Base-by-base conservation (phyloP, 2,888 invertebrate genomes). In the Nemoura dubitans region DNA sequence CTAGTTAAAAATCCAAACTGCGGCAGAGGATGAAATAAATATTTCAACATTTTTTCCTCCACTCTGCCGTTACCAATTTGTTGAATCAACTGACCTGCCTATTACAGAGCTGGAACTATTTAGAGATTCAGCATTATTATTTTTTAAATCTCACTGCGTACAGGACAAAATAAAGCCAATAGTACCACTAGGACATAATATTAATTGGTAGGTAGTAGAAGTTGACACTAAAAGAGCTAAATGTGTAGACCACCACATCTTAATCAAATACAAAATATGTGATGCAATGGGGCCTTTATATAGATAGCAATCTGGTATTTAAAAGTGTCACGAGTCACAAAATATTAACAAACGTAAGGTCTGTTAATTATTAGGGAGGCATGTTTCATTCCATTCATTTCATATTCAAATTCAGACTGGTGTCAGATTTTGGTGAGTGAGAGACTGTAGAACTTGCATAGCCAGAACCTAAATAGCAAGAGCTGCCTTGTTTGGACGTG, bases 401-500 rank as follows among this genome's bases (percentile, higher is more conserved):
- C 76, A 85, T 36, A 26, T 85, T 85, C 76, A 87, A 77, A 42
- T 85, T 87, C 28, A 85, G 85, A 87, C 82, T 82, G 10, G 85
- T 83, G 76, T 87, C 87, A 29, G 87, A 85, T 76, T 87, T 87
- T 43, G 85, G 85, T 43, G 87, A 87, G 30, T 76, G 78, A 26
- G 82, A 78, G 26, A 86, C 26, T 28, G 85, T 76, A 29, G 87
- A 81, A 81, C 59, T 83, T 26, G 85, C 83, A 82, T 80, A 87
- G 16, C 85, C 87, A 30, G 87, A 28, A 30, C 87, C 89, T 80
- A 89, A 76, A 86, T 88, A 89, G 88, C 89, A 89, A 21, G 89
- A 89, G 86, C 89, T 89, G 36, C 89, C 89, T 85, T 88, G 89
- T 87, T 89, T 89, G 10, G 89, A 89, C 1, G 89, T 89, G 86